A percentile compares a stretch with the other conserved stretches of the same genome.
These are phyloP conservation scores for Rhinella marina DNA, from an alignment of 2,797 vertebrate genomes.

Conservation along the genomic window DNA sequence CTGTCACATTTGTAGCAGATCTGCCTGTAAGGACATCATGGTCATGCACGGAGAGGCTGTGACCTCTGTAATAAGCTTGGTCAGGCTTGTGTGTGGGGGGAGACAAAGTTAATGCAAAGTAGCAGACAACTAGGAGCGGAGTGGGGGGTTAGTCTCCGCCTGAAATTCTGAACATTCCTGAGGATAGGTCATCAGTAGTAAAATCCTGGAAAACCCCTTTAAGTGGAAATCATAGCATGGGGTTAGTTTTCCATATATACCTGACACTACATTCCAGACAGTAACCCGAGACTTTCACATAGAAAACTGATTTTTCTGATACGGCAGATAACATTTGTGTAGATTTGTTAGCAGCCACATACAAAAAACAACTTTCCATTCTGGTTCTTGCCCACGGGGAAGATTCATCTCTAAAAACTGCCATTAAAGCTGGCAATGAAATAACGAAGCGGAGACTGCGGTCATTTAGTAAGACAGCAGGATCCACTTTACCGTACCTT, in stretches of 20 bases:
- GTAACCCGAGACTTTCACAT: no score
- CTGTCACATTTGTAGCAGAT: not conserved
- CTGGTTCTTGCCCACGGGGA: not conserved
- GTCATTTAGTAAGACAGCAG: no score
- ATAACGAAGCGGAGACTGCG: not conserved
- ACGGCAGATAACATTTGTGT: not conserved
- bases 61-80: constrained; percentile 8
- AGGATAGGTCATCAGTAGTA: no score
- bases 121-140: constrained; percentile 16
- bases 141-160: constrained; percentile 39
- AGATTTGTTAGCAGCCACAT: not conserved
- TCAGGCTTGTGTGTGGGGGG: constrained; percentile 25
- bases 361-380: not conserved
- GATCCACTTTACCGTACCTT: no score
- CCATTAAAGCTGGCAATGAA: not conserved
- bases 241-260: not conserved
- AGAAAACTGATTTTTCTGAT: no score
- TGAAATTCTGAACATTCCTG: constrained; percentile 52
- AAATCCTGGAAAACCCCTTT: no score
- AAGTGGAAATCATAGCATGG: no score
- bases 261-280: not conserved
- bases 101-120: constrained; percentile 39
- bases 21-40: no score
- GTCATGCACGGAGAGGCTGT: not conserved
- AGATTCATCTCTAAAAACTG: not conserved